Evolutionary conservation across 2,113 vertebrate genomes (phyloP), one percentile per base, ranked within the genome.

Genomic region (Laticauda laticaudata): DNA sequence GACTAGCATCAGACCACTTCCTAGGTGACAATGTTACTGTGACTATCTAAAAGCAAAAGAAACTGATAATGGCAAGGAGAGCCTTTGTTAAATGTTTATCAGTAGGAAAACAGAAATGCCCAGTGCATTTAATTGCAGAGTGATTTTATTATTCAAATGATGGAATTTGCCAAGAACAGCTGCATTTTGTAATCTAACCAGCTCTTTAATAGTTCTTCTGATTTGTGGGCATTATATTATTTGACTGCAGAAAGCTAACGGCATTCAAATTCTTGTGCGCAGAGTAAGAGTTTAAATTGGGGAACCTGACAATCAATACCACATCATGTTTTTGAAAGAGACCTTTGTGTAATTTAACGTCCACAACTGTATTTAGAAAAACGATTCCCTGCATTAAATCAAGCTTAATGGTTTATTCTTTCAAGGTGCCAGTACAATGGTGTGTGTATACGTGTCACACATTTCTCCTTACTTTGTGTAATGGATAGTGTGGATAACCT

Each of bases 81-180:
- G 91, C 90, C 56, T 96, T 96, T 95, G 93, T 1, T 94, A 93
- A 92, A 88, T 89, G 94, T 96, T 96, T 95, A 94, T 96, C 94
- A 90, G 96, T 93, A 92, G 93, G 94, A 94, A 97, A 97, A 92
- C 94, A 96, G 95, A 95, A 94, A 90, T 94, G 92, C 95, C 93
- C 95, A 93, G 96, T 92, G 93, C 92, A 94, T 97, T 97, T 96
- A 95, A 97, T 94, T 97, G 94, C 94, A 45, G 95, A 92, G 48
- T 92, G 96, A 96, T 94, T 96, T 95, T 96, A 95, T 95, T 96
- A 93, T 94, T 96, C 95, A 95, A 92, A 96, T 96, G 95, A 94
- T 94, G 91, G 94, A 92, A 89, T 94, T 97, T 96, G 92, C 93
- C 94, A 89, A 94, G 93, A 97, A 90, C 95, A 97, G 95, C 95